Conservation (phyloP, 2,113 vertebrate genomes). For the human region DNA sequence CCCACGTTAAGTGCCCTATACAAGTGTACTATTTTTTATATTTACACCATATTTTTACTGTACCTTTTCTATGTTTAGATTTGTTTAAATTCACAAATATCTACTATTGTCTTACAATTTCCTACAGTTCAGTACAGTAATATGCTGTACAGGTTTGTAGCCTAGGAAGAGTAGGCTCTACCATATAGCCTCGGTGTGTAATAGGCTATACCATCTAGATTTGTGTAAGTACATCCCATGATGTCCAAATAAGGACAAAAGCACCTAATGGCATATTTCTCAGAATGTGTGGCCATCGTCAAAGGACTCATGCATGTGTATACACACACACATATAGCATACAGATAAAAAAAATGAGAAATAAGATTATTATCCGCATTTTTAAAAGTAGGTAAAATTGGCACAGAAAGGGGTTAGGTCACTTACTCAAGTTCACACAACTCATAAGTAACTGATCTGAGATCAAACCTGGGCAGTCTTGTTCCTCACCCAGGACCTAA, state of each 20-base stretch:
- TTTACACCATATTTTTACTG: neutral
- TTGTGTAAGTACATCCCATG: neutral
- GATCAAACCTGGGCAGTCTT: neutral
- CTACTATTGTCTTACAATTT: neutral
- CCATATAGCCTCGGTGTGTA: neutral
- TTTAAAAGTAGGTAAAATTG: neutral
- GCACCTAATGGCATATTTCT: neutral
- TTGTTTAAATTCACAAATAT: neutral
- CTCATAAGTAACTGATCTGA: neutral
- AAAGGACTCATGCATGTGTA: neutral
- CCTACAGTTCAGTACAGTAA: neutral
- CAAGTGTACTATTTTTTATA: neutral
- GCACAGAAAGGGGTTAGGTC: neutral
- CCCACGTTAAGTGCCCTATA: neutral
- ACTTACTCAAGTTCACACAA: neutral
- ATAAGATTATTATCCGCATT: neutral
- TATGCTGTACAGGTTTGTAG: neutral
- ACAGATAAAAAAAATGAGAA: neutral
- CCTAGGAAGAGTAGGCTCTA: neutral
- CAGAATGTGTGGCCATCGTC: neutral
- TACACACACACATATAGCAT: neutral
- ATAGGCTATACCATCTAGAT: neutral
- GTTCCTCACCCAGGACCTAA: neutral
- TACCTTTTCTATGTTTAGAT: neutral
- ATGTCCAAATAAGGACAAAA: neutral